Conservation (phyloP, 2,797 vertebrate genomes). For the Pangasius mekongensis region DNA sequence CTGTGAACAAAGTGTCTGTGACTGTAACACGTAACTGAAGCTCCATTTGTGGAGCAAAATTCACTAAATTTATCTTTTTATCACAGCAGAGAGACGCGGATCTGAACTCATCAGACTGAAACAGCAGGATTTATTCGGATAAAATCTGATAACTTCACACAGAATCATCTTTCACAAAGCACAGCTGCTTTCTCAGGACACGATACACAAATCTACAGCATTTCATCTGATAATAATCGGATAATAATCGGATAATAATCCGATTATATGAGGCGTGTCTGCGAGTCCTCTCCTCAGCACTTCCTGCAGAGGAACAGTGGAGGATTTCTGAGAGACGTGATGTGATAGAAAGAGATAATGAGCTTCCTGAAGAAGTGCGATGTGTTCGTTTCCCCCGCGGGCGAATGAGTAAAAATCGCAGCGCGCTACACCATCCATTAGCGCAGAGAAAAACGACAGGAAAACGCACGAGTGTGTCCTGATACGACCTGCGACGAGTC, state of each 20-base stretch:
- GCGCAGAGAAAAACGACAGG: background rate
- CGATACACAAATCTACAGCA: background rate
- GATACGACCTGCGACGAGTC: background rate
- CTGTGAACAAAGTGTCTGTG: background rate
- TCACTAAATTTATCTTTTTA: background rate
- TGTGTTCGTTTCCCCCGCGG: background rate
- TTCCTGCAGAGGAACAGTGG: background rate
- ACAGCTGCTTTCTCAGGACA: background rate
- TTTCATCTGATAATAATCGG: background rate
- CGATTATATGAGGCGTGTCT: background rate
- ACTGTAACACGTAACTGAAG: background rate
- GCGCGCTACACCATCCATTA: slow-evolving; percentile 20
- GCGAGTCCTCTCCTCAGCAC: background rate
- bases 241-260: too few species aligned
- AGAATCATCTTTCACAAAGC: background rate
- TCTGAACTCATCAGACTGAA: background rate
- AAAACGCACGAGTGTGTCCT: background rate
- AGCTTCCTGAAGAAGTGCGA: slow-evolving; percentile 12
- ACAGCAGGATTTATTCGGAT: background rate
- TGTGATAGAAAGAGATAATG: background rate
- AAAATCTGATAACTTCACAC: background rate
- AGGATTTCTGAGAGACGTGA: background rate
- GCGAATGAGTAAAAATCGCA: background rate
- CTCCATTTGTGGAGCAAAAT: background rate
- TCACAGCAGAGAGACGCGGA: background rate